Conservation (phyloP, 2,113 vertebrate genomes). For the Madoqua kirkii region DNA sequence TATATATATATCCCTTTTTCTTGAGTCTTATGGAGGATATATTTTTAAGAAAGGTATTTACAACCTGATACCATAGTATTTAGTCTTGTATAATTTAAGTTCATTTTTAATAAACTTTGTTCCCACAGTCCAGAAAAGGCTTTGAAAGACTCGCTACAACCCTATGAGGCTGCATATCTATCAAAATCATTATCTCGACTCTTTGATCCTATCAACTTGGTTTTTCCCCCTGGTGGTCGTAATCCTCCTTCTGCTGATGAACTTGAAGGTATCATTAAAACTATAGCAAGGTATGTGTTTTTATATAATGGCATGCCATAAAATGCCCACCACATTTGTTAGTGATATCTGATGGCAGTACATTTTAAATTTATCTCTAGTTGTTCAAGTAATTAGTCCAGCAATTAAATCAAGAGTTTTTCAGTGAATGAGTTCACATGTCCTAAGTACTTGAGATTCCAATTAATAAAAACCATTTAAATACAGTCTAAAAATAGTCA, state of each 20-base stretch:
- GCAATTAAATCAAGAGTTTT: slow-evolving; percentile 53
- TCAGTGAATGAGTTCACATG: slow-evolving; percentile 20
- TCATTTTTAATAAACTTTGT: slow-evolving; percentile 37
- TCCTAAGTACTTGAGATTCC: slow-evolving; percentile 44
- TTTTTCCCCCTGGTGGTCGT: slow-evolving; percentile 93
- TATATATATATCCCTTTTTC: background rate
- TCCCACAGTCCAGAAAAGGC: slow-evolving; percentile 90
- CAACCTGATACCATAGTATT: background rate
- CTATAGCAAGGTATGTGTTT: slow-evolving; percentile 86
- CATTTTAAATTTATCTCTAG: slow-evolving; percentile 39
- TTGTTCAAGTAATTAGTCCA: slow-evolving; percentile 36
- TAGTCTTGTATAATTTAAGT: slow-evolving; percentile 4
- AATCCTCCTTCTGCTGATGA: slow-evolving; percentile 94
- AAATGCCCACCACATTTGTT: slow-evolving; percentile 15
- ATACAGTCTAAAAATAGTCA: slow-evolving; percentile 18
- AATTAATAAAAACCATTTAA: slow-evolving; percentile 48
- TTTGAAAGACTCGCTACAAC: slow-evolving; percentile 92
- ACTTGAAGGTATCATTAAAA: slow-evolving; percentile 96
- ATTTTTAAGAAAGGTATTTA: slow-evolving; percentile 4
- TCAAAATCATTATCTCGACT: slow-evolving; percentile 97
- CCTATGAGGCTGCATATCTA: slow-evolving; percentile 94
- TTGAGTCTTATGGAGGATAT: background rate
- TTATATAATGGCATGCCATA: background rate
- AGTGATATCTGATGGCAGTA: background rate
- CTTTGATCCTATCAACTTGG: slow-evolving; percentile 98